Conservation (phyloP, 2,113 vertebrate species). For the Cyanoderma ruficeps region DNA sequence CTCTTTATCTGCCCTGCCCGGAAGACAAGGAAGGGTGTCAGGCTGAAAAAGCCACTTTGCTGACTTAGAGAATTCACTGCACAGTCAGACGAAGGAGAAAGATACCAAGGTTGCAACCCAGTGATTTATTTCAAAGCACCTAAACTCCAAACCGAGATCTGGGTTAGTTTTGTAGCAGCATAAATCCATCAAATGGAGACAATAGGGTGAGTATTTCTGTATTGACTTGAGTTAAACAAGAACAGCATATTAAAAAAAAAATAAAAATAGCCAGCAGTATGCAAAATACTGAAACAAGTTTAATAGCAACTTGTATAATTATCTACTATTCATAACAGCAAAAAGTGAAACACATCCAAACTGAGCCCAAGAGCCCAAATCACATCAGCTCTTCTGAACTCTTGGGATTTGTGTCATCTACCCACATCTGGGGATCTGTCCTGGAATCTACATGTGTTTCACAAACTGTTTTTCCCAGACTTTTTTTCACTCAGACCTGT, state of each 20-base stretch:
- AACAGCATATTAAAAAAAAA: not conserved
- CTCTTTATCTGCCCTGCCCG: not conserved
- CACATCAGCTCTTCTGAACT: not conserved
- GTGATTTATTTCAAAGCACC: not conserved
- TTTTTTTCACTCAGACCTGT: not conserved
- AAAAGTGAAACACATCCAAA: not conserved
- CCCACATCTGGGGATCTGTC: not conserved
- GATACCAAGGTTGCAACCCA: not conserved
- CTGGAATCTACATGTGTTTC: not conserved
- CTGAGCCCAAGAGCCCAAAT: not conserved
- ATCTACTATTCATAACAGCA: not conserved
- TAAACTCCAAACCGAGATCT: not conserved
- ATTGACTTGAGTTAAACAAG: not conserved
- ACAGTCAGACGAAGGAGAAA: not conserved
- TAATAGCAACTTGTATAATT: not conserved
- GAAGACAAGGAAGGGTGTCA: not conserved
- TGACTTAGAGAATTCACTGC: not conserved
- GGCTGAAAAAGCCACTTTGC: not conserved
- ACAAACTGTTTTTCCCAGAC: not conserved
- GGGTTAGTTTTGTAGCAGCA: not conserved
- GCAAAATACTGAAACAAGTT: not conserved
- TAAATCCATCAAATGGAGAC: not conserved
- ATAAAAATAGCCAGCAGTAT: not conserved
- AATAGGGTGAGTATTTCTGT: not conserved
- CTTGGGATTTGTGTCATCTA: not conserved